Evolutionary conservation across 1,140 invertebrate genomes (phyloP), one percentile per base, ranked within the genome.

Genomic region (Drosophila ficusphila): DNA sequence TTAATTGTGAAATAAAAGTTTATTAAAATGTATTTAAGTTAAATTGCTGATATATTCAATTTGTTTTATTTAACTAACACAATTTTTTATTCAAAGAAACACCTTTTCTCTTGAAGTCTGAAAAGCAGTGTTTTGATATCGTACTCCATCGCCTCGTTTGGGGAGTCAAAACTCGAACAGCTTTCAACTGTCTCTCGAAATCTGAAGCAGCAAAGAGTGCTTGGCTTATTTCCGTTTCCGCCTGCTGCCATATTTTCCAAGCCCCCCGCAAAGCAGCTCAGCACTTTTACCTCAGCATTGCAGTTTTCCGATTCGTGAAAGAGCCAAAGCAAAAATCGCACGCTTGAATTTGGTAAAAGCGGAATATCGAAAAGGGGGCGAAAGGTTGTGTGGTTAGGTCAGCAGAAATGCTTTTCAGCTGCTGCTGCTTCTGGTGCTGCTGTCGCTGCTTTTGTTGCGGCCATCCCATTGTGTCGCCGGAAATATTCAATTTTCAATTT

Each of bases 401-500:
- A 68, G 21, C 19, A 36, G 19, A 61, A 61, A 34, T 41, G 38
- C 60, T 51, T 25, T 23, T 18, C 41, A 25, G 41, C 62, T 62
- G 27, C 34, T 62, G 33, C 21, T 53, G 41, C 19, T 34, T 8
- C 19, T 25, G 39, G 16, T 29, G 41, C 8, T 29, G 12, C 27
- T 61, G 23, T 41, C 6, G 60, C 49, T 60, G 41, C 72, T 39
- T 68, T 71, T 76, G 71, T 49, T 76, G 33, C 44, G 42, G 60
- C 33, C 60, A 49, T 12, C 64, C 47, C 78, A 82, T 83, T 82
- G 78, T 83, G 79, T 82, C 79, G 79, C 79, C 79, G 79, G 81
- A 85, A 85, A 86, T 85, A 85, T 86, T 85, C 81, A 85, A 85
- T 85, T 82, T 83, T 82, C 78, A 73, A 78, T 83, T 82, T 83